phyloP scores from a whole-genome alignment of 2,888 invertebrate species.

The Megalurothrips usitatus region DNA sequence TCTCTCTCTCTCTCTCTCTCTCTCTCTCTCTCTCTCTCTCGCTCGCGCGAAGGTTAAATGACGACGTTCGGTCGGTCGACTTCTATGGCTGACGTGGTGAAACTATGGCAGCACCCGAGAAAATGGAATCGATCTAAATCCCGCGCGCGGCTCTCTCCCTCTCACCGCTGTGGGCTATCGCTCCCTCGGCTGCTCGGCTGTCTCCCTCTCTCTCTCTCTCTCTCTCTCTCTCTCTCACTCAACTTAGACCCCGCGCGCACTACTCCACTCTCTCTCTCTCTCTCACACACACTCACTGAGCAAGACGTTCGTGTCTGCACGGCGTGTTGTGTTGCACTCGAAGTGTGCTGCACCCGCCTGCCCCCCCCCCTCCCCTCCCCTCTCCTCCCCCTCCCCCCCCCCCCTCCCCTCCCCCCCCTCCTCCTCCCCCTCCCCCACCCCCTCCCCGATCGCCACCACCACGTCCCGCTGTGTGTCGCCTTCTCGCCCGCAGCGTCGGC shows the following conservation, averaged over 20 bases:
- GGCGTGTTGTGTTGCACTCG: constrained; percentile 27
- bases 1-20: too few relatives aligned
- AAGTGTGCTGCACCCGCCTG: not conserved
- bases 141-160: too few relatives aligned
- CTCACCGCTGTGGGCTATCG: too few relatives aligned
- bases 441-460: not conserved
- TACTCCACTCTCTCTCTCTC: not conserved
- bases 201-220: not conserved
- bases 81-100: too few relatives aligned
- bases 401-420: not conserved
- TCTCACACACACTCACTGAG: not conserved
- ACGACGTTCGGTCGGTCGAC: too few relatives aligned
- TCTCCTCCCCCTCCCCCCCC: constrained; percentile 11
- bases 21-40: too few relatives aligned
- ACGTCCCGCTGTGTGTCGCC: constrained; percentile 30
- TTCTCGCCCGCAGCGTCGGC: too few relatives aligned
- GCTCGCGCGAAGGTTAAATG: too few relatives aligned
- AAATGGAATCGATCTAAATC: too few relatives aligned
- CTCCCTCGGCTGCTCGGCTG: too few relatives aligned
- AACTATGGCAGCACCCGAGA: too few relatives aligned
- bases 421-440: not conserved
- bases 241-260: not conserved
- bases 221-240: not conserved
- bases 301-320: constrained; percentile 31
- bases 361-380: not conserved